Base-by-base conservation (phyloP, 2,888 invertebrate genomes). In the Perdita meconis region DNA sequence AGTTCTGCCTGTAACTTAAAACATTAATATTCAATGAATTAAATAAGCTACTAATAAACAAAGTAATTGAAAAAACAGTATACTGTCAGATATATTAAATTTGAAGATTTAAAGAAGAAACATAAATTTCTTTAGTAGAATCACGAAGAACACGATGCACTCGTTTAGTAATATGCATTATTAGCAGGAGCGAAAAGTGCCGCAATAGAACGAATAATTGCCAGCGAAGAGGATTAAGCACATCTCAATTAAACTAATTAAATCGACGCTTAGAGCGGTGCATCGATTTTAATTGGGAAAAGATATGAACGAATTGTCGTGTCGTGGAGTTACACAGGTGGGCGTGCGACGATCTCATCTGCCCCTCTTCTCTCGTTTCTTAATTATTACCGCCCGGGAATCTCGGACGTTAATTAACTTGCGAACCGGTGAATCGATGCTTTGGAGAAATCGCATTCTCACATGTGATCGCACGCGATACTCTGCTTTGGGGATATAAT, bases 201-300 rank as follows among this genome's bases (percentile, higher is more conserved):
- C 44, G 56, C 47, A 47, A 47, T 57, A 57, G n/a, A 1, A 51
- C 13, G 60, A 78, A 78, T 38, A 47, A 40, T 55, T 55, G 53
- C 1, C 76, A 56, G 66, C 16, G 68, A 61, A 34, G 47, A 13
- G 40, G 12, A 30, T 22, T 44, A 61, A 55, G 50, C 50, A 63
- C 47, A 76, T 26, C 67, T 84, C 81, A 79, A 87, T 87, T 78
- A 78, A 86, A 79, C 81, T 82, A 81, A 85, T 83, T 80, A 76
- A 80, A 65, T 57, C 55, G 64, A 40, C 73, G 30, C 57, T 36
- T 60, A 24, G 44, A 22, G 68, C 66, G 70, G 67, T 50, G 50
- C 50, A 55, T 6, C 57, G 56, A 67, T 67, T 30, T 74, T 79
- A 65, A 81, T 79, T 71, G 57, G 51, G 70, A 59, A 69, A 74